Conservation (phyloP, 2,113 vertebrate species). For the Oophaga pumilio region DNA sequence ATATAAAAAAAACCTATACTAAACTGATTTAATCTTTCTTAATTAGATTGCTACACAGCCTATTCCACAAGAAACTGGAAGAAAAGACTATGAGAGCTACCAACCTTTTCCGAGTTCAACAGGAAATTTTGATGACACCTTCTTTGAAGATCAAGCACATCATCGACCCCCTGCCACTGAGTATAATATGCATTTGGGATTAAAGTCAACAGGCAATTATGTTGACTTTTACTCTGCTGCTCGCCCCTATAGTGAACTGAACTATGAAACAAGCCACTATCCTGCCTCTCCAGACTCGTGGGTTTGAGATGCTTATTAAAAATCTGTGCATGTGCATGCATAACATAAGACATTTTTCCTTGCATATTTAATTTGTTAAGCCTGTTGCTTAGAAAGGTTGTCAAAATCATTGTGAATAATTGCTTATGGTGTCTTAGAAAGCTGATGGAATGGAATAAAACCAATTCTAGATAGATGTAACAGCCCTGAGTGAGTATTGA, state of each 20-base stretch:
- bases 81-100: conserved; percentile 94
- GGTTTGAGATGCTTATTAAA: conserved; percentile 83
- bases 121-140: conserved; percentile 90
- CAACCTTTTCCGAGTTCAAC: conserved; percentile 94
- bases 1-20: neutral
- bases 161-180: conserved; percentile 86
- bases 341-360: conserved; percentile 83
- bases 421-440: conserved; percentile 68
- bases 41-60: conserved; percentile 86
- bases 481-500: neutral
- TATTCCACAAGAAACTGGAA: conserved; percentile 88
- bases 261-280: conserved; percentile 99
- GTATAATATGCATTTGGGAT: conserved; percentile 98
- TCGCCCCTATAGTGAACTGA: conserved; percentile 98
- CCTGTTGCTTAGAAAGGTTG: conserved; percentile 82
- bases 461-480: conserved; percentile 18
- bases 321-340: conserved; percentile 99
- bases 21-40: neutral
- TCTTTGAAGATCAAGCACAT: conserved; percentile 89
- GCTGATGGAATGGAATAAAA: conserved; percentile 59
- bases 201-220: conserved; percentile 98
- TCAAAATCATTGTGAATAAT: conserved; percentile 71
- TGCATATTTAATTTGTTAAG: conserved; percentile 84
- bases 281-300: conserved; percentile 98
- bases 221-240: conserved; percentile 99